Percentiles rank a stretch among this genome's conserved stretches.
Conservation (phyloP, 2,888 invertebrate species). For the Idaea biselata region DNA sequence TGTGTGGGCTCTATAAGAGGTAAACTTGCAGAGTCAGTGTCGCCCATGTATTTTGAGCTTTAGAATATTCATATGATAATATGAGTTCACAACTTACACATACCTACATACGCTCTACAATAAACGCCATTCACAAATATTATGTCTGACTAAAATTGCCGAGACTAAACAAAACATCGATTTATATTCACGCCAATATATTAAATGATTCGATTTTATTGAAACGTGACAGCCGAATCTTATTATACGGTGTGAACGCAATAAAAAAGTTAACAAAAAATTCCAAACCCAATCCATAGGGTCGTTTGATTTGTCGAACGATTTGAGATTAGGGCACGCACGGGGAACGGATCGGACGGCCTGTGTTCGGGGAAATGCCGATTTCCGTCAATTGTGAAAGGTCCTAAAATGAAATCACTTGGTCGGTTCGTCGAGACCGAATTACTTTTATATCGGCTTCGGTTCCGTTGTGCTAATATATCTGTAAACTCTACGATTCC, state of each 20-base stretch:
- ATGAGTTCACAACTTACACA: too few relatives aligned
- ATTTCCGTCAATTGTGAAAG: constrained; percentile 64
- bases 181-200: constrained; percentile 9
- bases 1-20: too few relatives aligned
- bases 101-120: not conserved
- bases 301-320: constrained; percentile 57
- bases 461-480: constrained; percentile 47
- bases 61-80: too few relatives aligned
- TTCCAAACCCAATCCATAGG: constrained; percentile 38
- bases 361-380: constrained; percentile 54
- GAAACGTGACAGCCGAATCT: constrained; percentile 19
- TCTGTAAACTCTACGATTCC: constrained; percentile 39
- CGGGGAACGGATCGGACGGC: constrained; percentile 19
- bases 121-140: constrained; percentile 2
- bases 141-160: constrained; percentile 4
- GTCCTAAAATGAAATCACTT: constrained; percentile 60
- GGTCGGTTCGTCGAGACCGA: constrained; percentile 53
- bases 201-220: constrained; percentile 16
- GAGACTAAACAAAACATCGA: constrained; percentile 6
- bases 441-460: constrained; percentile 61
- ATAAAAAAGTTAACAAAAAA: constrained; percentile 34
- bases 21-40: too few relatives aligned
- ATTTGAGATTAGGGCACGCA: constrained; percentile 54
- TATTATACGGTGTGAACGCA: constrained; percentile 23
- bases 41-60: too few relatives aligned